Base-by-base conservation (phyloP, 2,888 invertebrate species). In the Trilocha varians region DNA sequence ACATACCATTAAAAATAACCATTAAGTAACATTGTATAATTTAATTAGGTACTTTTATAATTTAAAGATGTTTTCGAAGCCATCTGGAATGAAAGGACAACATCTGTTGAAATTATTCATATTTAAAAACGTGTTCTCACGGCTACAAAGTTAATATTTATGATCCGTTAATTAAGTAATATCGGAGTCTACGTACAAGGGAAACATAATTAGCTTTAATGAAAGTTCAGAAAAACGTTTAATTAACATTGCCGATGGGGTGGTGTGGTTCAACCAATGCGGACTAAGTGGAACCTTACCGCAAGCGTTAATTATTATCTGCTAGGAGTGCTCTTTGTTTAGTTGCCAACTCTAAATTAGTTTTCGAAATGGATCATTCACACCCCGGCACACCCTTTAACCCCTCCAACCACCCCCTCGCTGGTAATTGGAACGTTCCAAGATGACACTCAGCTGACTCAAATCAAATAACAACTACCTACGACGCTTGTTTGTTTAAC, bases 281-380 rank as follows among this genome's bases (percentile, higher is more conserved):
- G 70, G 75, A 76, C 82, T 78, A 78, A 83, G 83, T 82, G 75
- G 78, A 79, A 79, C 77, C 79, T 76, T 74, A 84, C 84, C 85
- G 74, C 85, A 77, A 82, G 80, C 85, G 82, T 85, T 85, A 85
- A 85, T 85, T 85, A 85, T 85, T 84, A 85, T 85, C 84, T 83
- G 82, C 68, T 78, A 79, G 79, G 74, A 84, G 84, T 84, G 82
- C 83, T 84, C 85, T 82, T 85, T 85, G 85, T 85, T 85, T 84
- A 85, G 85, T 85, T 85, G 84, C 83, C 82, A 85, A 85, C 85
- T 85, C 85, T 83, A 85, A 85, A 85, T 85, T 85, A 85, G 85
- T 85, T 85, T 85, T 85, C 83, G 85, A 84, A 85, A 85, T 85
- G 83, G 85, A 85, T 85, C 85, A 84, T 84, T 84, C 84, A 76